phyloP scores from a whole-genome alignment of 53 echinoderm and acorn worm genomes.

The Echinarachnius parma region DNA sequence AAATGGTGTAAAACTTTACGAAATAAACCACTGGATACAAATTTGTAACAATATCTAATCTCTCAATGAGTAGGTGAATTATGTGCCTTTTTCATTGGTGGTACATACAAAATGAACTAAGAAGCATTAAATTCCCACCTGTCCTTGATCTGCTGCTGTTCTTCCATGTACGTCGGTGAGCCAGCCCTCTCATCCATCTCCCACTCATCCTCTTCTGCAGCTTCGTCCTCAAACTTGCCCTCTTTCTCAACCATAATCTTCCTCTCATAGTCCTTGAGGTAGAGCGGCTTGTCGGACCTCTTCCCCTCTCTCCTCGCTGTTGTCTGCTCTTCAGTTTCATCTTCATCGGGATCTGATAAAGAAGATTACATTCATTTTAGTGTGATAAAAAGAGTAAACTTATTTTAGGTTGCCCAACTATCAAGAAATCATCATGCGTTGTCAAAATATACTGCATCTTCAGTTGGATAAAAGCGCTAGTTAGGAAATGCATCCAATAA shows the following conservation, averaged over 20 bases:
- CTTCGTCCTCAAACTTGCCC: conserved; percentile 73
- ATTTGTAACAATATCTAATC: too few relatives aligned
- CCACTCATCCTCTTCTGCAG: conserved; percentile 49
- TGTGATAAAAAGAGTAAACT: not conserved
- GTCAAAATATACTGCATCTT: too few relatives aligned
- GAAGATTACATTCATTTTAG: not conserved
- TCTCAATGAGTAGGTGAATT: too few relatives aligned
- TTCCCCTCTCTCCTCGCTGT: not conserved
- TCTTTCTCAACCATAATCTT: conserved; percentile 89
- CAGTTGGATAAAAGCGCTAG: too few relatives aligned
- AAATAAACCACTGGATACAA: too few relatives aligned
- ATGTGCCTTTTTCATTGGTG: too few relatives aligned
- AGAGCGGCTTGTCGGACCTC: conserved; percentile 64
- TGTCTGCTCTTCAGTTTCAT: conserved; percentile 5
- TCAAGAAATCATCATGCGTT: too few relatives aligned
- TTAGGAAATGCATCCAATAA: too few relatives aligned
- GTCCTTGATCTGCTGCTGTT: conserved; percentile 70
- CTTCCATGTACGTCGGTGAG: conserved; percentile 79
- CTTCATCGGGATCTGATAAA: conserved; percentile 29
- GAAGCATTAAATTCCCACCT: too few relatives aligned
- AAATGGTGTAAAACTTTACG: too few relatives aligned
- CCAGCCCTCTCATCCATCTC: conserved; percentile 32
- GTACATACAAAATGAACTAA: too few relatives aligned
- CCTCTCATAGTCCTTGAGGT: conserved; percentile 87
- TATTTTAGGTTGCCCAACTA: too few relatives aligned